Conservation (phyloP, 2,888 invertebrate genomes). For the Scaptomyza tumidula region DNA sequence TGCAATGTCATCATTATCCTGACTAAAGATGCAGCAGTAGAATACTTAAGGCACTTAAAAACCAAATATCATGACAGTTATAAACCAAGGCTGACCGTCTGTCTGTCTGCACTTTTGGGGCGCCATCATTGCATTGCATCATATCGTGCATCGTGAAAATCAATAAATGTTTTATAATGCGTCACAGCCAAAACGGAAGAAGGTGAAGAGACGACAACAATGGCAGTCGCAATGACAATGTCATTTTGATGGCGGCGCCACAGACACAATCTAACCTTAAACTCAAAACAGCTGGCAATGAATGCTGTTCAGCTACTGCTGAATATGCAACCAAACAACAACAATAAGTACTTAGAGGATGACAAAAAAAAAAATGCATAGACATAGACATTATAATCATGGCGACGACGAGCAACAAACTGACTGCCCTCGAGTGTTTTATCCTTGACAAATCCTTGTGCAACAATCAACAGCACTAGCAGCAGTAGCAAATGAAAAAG, state of each 20-base stretch:
- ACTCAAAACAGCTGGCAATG: conserved; percentile 22
- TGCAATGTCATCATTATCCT: conserved; percentile 11
- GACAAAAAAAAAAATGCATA: conserved; percentile 4
- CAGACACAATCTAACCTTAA: conserved; percentile 41
- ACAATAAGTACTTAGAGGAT: neutral
- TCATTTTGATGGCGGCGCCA: conserved; percentile 26
- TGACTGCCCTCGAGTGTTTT: conserved; percentile 72
- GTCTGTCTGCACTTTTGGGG: conserved; percentile 18
- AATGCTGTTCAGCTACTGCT: conserved; percentile 10
- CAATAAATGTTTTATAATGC: conserved; percentile 59
- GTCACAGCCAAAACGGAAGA: conserved; percentile 19
- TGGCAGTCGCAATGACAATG: conserved; percentile 25
- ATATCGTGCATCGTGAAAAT: conserved; percentile 44
- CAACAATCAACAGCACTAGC: conserved; percentile 69
- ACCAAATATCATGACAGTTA: conserved; percentile 20
- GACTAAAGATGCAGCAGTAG: conserved; percentile 19
- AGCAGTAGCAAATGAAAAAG: conserved; percentile 45
- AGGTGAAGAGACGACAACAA: conserved; percentile 2
- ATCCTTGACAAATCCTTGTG: conserved; percentile 76
- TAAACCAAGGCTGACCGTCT: conserved; percentile 40
- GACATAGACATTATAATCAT: conserved; percentile 61
- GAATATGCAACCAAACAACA: conserved; percentile 21
- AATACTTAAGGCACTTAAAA: conserved; percentile 5
- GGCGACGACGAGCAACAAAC: conserved; percentile 44
- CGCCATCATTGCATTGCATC: conserved; percentile 33